Base-by-base conservation (phyloP, 1,140 invertebrate genomes). In the Metaphire vulgaris region DNA sequence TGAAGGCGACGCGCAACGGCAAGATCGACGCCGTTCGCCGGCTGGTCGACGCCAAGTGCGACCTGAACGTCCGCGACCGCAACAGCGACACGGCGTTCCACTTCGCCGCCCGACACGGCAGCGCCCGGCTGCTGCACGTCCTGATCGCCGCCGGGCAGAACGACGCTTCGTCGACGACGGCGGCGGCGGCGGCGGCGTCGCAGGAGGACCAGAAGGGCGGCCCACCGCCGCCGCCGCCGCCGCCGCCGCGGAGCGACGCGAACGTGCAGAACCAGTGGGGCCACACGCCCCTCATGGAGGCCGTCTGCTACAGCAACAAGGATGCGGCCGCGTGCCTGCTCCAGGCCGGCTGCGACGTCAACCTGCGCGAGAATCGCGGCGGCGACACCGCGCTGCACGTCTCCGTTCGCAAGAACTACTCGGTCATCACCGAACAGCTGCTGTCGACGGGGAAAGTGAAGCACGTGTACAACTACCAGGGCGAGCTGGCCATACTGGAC, bases 31-130 rank as follows among this genome's bases (percentile, higher is more conserved):
- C 83, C 0, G 83, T 85, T 6, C 72, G 84, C 12, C 77, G 83
- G 14, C 76, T 86, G 21, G 70, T 85, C 0, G 77, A 81, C n/a
- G 84, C 81, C 21, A 81, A 81, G 32, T 83, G 83, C 73, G 81
- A 96, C 86, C 88, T 98, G 56, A 98, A 98, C 83, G 92, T 98
- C 66, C 92, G 93, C 28, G 96, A 98, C 85, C 96, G 97, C 87
- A 95, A 98, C 83, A 94, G 95, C 26, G 95, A 98, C 85, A 97
- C 95, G 2, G 94, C 95, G 0, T 87, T 98, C 64, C 96, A 98
- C 83, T 86, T 84, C 72, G 84, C 85, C 0, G 81, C 84, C 1
- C 78, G 85, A 75, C 85, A 84, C 68, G 85, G 85, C 1, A 65
- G 64, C 33, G 76, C 33, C 15, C 70, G 56, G 29, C 69, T 76